These are phyloP conservation scores for Drosophila demipolita DNA, from an alignment of 2,888 invertebrate species.

Conservation along the genomic window DNA sequence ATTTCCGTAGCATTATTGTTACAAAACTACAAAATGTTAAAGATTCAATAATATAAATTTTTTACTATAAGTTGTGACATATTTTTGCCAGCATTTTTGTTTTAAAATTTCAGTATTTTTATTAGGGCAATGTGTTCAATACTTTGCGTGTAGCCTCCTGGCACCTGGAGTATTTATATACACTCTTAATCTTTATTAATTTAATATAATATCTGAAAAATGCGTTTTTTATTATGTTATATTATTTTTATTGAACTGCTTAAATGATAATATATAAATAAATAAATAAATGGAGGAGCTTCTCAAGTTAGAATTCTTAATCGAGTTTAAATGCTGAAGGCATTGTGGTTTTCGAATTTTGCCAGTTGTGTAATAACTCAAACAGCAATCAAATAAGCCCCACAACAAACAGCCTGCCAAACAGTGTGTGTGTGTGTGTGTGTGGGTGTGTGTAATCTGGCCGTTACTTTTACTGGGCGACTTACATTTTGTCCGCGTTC, in stretches of 20 bases:
- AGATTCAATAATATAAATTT: constrained; percentile 1
- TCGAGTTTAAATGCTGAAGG: constrained; percentile 61
- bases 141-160: background rate
- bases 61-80: constrained; percentile 34
- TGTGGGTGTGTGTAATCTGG: constrained; percentile 23
- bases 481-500: constrained; percentile 43
- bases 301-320: constrained; percentile 48
- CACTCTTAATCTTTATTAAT: background rate
- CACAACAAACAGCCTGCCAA: constrained; percentile 21
- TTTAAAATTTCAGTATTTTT: background rate
- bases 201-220: background rate
- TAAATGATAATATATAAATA: constrained; percentile 3
- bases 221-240: background rate
- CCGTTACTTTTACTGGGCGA: constrained; percentile 38
- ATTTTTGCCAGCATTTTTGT: constrained; percentile 7
- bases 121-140: background rate
- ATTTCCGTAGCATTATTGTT: constrained; percentile 50
- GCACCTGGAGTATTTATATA: background rate
- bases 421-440: constrained; percentile 19
- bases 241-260: constrained; percentile 12
- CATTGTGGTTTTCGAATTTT: constrained; percentile 52
- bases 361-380: constrained; percentile 68
- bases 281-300: background rate
- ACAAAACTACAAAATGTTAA: constrained; percentile 25
- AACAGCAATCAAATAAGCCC: constrained; percentile 60